Evolutionary conservation across 1,140 invertebrate species (phyloP).

Genomic region (Cyrtorhinus lividipennis): DNA sequence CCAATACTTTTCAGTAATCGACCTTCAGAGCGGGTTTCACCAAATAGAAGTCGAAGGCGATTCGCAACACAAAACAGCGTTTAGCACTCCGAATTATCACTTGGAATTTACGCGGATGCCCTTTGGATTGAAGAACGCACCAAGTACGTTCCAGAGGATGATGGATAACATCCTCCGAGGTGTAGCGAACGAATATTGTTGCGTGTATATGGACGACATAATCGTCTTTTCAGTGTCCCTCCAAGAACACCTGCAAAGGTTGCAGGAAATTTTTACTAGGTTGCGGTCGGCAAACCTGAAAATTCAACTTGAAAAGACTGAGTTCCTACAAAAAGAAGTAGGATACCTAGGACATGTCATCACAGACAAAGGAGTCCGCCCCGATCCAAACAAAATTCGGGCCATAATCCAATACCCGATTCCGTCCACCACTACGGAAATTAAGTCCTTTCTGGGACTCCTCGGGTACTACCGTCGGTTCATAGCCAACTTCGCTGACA

Average conservation of each 20-base stretch:
- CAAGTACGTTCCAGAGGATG: conserved; percentile 20
- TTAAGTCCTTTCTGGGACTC: not conserved
- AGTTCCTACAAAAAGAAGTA: not conserved
- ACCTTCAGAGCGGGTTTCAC: conserved; percentile 24
- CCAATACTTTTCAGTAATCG: conserved; percentile 23
- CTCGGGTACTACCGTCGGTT: not conserved
- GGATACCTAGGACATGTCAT: not conserved
- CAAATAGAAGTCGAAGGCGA: conserved; percentile 26
- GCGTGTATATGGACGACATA: conserved; percentile 34
- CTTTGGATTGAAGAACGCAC: conserved; percentile 21
- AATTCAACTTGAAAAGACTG: not conserved
- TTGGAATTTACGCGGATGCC: conserved; percentile 22
- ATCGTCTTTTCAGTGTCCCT: conserved; percentile 28
- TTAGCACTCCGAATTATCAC: conserved; percentile 20
- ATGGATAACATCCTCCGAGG: conserved; percentile 26
- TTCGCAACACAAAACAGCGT: conserved; percentile 21
- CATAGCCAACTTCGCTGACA: not conserved
- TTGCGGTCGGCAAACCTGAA: not conserved
- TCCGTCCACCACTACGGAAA: not conserved
- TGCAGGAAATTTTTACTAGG: not conserved
- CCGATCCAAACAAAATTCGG: not conserved
- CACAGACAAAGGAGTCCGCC: not conserved
- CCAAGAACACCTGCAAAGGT: conserved; percentile 24
- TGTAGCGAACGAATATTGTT: not conserved
- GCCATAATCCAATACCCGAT: not conserved